phyloP scores from a whole-genome alignment of 2,113 vertebrate genomes.

The Crotophaga sulcirostris region DNA sequence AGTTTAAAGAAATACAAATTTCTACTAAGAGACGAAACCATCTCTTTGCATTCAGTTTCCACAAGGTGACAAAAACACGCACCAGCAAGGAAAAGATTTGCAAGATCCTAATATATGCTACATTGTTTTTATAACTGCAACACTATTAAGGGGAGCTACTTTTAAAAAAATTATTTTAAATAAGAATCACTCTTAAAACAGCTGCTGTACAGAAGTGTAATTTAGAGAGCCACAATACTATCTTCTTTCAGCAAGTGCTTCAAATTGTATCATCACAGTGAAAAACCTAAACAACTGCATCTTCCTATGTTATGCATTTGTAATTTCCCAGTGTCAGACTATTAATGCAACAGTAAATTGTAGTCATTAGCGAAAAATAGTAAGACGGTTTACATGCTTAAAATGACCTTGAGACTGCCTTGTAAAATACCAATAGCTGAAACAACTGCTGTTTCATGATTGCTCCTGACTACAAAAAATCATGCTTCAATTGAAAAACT shows the following conservation, averaged over 20 bases:
- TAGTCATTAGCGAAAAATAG: slow-evolving; percentile 21
- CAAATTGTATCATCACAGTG: background rate
- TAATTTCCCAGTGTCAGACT: slow-evolving; percentile 19
- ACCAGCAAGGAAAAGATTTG: background rate
- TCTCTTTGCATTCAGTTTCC: background rate
- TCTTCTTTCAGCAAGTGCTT: background rate
- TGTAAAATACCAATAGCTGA: slow-evolving; percentile 11
- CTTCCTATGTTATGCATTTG: background rate
- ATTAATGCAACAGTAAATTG: slow-evolving; percentile 28
- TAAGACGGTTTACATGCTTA: slow-evolving; percentile 1
- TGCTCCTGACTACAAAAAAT: background rate
- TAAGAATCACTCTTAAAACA: background rate
- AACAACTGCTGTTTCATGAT: background rate
- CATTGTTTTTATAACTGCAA: background rate
- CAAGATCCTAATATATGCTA: background rate
- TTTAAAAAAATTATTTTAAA: background rate
- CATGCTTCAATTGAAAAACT: background rate
- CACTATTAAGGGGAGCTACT: background rate
- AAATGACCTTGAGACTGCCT: slow-evolving; percentile 36
- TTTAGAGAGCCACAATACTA: background rate
- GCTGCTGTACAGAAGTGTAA: background rate
- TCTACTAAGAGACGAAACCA: rapidly evolving
- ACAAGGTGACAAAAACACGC: background rate
- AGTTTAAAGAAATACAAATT: background rate
- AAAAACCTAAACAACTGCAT: background rate